Evolutionary conservation across 2,888 invertebrate genomes (phyloP), one percentile per base, ranked within the genome.

Genomic region (Ophion ellenae): DNA sequence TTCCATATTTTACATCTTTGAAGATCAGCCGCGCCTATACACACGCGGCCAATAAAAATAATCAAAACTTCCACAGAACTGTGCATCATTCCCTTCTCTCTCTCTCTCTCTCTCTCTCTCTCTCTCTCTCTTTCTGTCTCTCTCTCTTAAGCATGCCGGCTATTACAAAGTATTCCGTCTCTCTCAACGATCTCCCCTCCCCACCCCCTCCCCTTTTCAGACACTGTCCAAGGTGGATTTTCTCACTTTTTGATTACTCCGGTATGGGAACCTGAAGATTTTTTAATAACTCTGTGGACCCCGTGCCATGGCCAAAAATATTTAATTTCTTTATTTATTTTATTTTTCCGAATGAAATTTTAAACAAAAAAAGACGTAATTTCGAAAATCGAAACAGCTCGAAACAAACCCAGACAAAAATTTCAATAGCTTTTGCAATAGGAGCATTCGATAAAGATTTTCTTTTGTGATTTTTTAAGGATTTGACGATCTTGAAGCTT

Each of bases 41-140:
- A 47, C 10, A 47, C 47, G 11, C 67, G 66, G 57, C n/a, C 61
- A 76, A 83, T 87, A 77, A 83, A 88, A 88, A 88, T 86, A 87
- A 87, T 81, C 86, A 63, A 82, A 78, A 45, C 67, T 67, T 83
- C 24, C 45, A 69, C 77, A 73, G 20, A 75, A 45, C 64, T 45
- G 32, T 36, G 14, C 11, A 20, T 70, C 64, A 67, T 66, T 53
- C 64, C 28, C 24, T 40, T 66, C 71, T 78, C 77, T 67, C 59
- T 78, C 40, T 28, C 14, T 47, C 36, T n/a, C 17, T 28, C n/a
- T 63, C 28, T 28, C 57, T 32, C 32, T 32, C 32, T 32, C 3
- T 32, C 32, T 3, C 32, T 32, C 32, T 32, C 3, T 32, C 32
- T 32, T 24, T 69, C 28, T 3, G 28, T 45, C 70, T 69, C 69